phyloP scores from a whole-genome alignment of 2,888 invertebrate genomes.

The Eupithecia subumbrata region DNA sequence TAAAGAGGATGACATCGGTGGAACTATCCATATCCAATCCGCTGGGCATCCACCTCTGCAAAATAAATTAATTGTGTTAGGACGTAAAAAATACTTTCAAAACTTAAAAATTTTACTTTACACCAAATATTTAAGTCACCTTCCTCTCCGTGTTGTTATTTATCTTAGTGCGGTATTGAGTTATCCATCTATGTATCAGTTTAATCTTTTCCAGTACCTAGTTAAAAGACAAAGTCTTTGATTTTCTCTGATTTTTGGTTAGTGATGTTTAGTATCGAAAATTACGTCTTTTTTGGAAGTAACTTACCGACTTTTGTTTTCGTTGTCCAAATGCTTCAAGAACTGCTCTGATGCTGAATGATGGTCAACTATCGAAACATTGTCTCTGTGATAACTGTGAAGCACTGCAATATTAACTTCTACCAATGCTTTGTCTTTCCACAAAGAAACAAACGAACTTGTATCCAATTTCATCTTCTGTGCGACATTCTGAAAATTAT shows the following conservation, averaged over 20 bases:
- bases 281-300: neutral
- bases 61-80: neutral
- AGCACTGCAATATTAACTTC: conserved; percentile 96
- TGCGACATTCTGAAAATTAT: conserved; percentile 84
- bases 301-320: conserved; percentile 88
- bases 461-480: conserved; percentile 94
- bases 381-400: conserved; percentile 92
- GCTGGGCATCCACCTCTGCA: conserved; percentile 90
- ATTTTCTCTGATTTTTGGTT: neutral
- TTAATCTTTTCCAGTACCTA: neutral
- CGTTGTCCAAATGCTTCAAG: conserved; percentile 96
- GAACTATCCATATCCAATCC: conserved; percentile 93
- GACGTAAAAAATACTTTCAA: neutral
- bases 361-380: conserved; percentile 97
- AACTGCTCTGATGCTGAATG: conserved; percentile 98
- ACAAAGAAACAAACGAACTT: conserved; percentile 91
- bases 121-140: too few species aligned
- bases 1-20: conserved; percentile 89
- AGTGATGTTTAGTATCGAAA: conserved; percentile 12
- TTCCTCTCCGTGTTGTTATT: neutral
- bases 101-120: neutral
- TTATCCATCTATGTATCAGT: neutral
- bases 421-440: conserved; percentile 96
- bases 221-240: neutral
- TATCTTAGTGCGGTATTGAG: neutral